These are phyloP conservation scores for Sabellastarte sp. DNA, from an alignment of 2,888 invertebrate species.

Conservation along the genomic window DNA sequence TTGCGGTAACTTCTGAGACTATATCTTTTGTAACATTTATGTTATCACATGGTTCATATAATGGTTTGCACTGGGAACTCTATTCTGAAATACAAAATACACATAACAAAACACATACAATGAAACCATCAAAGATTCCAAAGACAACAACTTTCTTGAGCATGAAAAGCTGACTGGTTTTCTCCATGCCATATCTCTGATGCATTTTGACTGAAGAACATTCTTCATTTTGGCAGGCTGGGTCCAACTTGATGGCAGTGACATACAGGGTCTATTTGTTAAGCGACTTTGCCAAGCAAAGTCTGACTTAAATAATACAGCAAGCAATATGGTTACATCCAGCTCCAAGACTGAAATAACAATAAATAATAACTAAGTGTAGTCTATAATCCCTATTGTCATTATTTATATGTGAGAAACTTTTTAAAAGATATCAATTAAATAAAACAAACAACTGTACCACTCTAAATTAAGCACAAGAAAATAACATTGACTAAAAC, in stretches of 20 bases:
- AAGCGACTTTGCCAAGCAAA: constrained; percentile 3
- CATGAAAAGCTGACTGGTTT: too few species aligned
- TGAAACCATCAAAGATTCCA: constrained; percentile 1
- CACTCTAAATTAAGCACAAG: too few species aligned
- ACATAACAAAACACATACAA: neutral
- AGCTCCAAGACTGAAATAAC: constrained; percentile 1
- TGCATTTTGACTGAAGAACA: neutral
- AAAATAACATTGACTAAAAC: too few species aligned
- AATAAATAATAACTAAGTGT: neutral
- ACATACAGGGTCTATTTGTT: neutral
- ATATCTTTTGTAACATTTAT: neutral
- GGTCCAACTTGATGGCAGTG: neutral
- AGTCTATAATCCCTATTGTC: too few species aligned
- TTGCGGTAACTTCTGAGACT: constrained; percentile 1
- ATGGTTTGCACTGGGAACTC: neutral
- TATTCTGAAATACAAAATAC: constrained; percentile 1
- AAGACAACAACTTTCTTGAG: neutral
- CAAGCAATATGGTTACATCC: constrained; percentile 12
- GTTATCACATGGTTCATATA: neutral
- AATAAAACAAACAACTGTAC: too few species aligned
- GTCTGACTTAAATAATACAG: constrained; percentile 7
- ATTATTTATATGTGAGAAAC: neutral
- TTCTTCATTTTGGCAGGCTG: neutral
- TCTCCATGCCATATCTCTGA: neutral
- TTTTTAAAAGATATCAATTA: too few species aligned